phyloP scores from a whole-genome alignment of 1,140 invertebrate genomes.

The Adelges cooleyi region DNA sequence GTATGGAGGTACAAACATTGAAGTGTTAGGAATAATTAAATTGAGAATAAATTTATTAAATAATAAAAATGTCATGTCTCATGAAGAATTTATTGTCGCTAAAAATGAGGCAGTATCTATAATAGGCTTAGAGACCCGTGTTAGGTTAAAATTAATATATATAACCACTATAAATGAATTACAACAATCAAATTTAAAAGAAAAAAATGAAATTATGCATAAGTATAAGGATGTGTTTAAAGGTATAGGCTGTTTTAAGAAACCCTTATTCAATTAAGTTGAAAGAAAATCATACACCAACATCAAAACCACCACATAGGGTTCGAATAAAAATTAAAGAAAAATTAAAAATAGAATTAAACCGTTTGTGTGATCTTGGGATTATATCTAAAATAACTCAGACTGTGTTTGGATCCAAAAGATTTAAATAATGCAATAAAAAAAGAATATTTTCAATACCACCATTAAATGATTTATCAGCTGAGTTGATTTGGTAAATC shows the following conservation, averaged over 20 bases:
- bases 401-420: background rate
- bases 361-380: background rate
- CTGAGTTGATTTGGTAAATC: too few species aligned
- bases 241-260: background rate
- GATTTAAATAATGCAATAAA: conserved; percentile 4
- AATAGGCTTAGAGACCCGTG: background rate
- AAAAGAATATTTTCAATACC: conserved; percentile 2
- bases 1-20: background rate
- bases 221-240: background rate
- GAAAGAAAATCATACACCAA: background rate
- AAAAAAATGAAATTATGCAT: background rate
- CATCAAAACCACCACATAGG: background rate
- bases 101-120: background rate
- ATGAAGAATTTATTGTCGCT: background rate
- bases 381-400: background rate
- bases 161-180: background rate
- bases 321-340: background rate
- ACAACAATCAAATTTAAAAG: background rate
- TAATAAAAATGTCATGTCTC: background rate
- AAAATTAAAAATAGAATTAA: background rate
- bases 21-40: background rate
- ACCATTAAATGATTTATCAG: background rate
- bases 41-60: background rate
- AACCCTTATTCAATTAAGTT: background rate
- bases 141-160: background rate